These are phyloP conservation scores for Sorex fumeus DNA, from an alignment of 2,113 vertebrate species.

Conservation along the genomic window DNA sequence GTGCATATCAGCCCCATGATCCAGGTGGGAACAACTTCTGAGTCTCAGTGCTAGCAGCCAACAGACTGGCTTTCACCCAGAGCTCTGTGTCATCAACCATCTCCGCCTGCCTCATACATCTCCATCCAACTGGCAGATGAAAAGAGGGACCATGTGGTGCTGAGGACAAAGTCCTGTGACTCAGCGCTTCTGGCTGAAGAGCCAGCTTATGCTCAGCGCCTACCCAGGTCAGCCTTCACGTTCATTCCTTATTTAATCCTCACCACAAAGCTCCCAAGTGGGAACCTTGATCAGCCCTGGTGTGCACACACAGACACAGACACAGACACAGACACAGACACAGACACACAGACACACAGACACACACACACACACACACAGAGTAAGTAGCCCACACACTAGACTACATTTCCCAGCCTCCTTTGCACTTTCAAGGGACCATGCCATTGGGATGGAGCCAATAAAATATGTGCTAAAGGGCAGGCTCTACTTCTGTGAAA, in stretches of 20 bases:
- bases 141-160: neutral
- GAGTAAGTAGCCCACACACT: neutral
- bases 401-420: slow-evolving; percentile 48
- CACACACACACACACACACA: neutral
- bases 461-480: neutral
- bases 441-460: neutral
- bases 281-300: neutral
- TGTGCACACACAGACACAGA: neutral
- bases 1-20: neutral
- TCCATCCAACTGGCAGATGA: slow-evolving; percentile 27
- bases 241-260: slow-evolving; percentile 12
- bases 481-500: neutral
- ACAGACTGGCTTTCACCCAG: slow-evolving; percentile 50
- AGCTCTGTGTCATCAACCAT: slow-evolving; percentile 46
- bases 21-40: neutral
- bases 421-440: neutral
- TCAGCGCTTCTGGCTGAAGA: neutral
- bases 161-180: neutral
- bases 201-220: neutral
- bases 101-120: slow-evolving; percentile 40
- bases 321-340: neutral
- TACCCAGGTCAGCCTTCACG: neutral
- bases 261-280: slow-evolving; percentile 16
- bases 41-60: neutral
- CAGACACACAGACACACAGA: neutral